Percentiles rank a stretch among this genome's conserved stretches.
phyloP scores from a whole-genome alignment of 2,797 vertebrate species.

The Phylloscopus collybita region DNA sequence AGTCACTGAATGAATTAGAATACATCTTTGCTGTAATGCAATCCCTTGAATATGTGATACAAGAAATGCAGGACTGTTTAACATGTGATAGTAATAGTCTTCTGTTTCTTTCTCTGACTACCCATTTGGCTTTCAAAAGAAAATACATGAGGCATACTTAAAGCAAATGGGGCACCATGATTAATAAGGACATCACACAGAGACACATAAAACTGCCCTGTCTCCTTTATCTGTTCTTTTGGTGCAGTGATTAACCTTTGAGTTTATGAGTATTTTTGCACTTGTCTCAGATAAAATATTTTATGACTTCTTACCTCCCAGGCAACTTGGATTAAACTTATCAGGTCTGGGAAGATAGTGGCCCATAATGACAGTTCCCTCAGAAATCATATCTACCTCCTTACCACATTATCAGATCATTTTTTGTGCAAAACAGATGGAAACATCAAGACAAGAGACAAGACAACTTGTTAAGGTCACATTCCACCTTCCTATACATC shows the following conservation, averaged over 20 bases:
- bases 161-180: slow-evolving; percentile 65
- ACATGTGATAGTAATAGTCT: background rate
- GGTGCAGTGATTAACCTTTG: slow-evolving; percentile 83
- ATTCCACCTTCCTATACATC: slow-evolving; percentile 68
- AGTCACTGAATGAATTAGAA: background rate
- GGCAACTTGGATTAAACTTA: slow-evolving; percentile 81
- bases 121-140: slow-evolving; percentile 60
- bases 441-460: slow-evolving; percentile 70
- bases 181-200: slow-evolving; percentile 76
- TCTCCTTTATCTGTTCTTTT: slow-evolving; percentile 80
- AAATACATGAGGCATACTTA: slow-evolving; percentile 65
- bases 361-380: slow-evolving; percentile 67
- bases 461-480: slow-evolving; percentile 78
- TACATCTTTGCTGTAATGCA: background rate
- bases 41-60: background rate
- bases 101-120: slow-evolving; percentile 50
- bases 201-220: slow-evolving; percentile 75
- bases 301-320: slow-evolving; percentile 81
- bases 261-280: slow-evolving; percentile 82
- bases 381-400: slow-evolving; percentile 66
- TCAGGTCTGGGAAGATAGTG: slow-evolving; percentile 71
- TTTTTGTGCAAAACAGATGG: slow-evolving; percentile 72
- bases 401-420: slow-evolving; percentile 59
- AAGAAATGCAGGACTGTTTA: background rate
- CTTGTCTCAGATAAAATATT: slow-evolving; percentile 80